Evolutionary conservation across 2,113 vertebrate species (phyloP).

Genomic region (Prunella himalayana): DNA sequence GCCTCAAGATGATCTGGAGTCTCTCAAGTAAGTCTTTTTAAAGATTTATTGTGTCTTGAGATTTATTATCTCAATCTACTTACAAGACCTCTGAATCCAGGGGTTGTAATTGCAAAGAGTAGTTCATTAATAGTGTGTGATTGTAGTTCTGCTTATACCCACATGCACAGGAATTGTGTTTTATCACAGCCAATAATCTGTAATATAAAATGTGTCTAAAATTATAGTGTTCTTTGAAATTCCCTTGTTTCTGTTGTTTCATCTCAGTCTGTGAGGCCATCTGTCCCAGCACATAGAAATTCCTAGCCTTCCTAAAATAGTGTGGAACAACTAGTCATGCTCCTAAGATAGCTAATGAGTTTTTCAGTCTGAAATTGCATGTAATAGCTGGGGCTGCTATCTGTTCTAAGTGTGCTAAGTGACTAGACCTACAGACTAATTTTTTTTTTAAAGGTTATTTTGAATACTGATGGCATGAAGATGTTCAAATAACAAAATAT

Average conservation of each 20-base stretch:
- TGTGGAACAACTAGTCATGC: background rate
- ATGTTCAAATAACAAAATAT: background rate
- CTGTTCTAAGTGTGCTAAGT: background rate
- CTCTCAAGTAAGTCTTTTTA: background rate
- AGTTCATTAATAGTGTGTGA: background rate
- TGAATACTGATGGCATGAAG: background rate
- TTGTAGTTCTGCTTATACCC: background rate
- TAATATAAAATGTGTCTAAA: background rate
- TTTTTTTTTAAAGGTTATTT: background rate
- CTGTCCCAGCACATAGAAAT: slow-evolving; percentile 16
- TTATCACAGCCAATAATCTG: background rate
- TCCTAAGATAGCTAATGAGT: background rate
- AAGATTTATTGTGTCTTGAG: background rate
- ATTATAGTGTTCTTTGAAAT: background rate
- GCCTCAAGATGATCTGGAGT: background rate
- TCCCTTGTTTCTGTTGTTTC: background rate
- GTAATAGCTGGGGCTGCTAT: background rate
- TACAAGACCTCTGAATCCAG: background rate
- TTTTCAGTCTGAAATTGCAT: slow-evolving; percentile 11
- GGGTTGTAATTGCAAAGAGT: background rate
- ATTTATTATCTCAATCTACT: background rate
- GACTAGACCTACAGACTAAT: background rate
- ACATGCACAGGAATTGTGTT: background rate
- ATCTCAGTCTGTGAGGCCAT: slow-evolving; percentile 25
- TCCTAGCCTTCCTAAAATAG: slow-evolving; percentile 29